Base-by-base conservation (phyloP, 2,888 invertebrate genomes). In the Apoda limacodes region DNA sequence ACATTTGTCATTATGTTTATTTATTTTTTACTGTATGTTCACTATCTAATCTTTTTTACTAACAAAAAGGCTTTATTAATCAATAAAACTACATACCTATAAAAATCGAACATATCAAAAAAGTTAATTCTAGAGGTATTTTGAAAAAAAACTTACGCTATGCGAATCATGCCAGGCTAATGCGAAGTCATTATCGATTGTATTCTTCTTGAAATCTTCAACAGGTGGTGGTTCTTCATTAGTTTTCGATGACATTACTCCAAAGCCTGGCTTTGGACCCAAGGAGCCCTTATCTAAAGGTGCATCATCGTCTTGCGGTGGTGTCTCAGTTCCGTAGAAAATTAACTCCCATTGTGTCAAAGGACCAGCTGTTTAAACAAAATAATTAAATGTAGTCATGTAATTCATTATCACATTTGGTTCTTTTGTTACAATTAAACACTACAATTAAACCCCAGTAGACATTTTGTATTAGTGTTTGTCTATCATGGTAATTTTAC, bases 311-410 rank as follows among this genome's bases (percentile, higher is more conserved):
- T 83, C 83, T 52, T 86, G 85, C 5, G 85, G 75, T 1, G 86
- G 85, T 2, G 71, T 69, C 42, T 85, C 87, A 2, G 93, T 93
- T 22, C 93, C 93, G 66, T 92, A 90, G 61, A 93, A 86, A 53
- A 90, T 88, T 53, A 93, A 67, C 63, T 90, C 88, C 93, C 93
- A 93, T 48, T 90, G 88, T 28, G 86, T 84, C 34, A 93, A 72
- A 2, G 78, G 76, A 21, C 76, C 78, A 52, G 86, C 85, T 52
- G 35, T 3, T 35, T 49, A 42, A 50, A 59, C 59, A 64, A 33
- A 13, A 20, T 11, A 29, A n/a, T n/a, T n/a, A n/a, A n/a, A n/a
- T n/a, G n/a, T n/a, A n/a, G n/a, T n/a, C n/a, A n/a, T n/a, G n/a
- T n/a, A n/a, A n/a, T n/a, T n/a, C n/a, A n/a, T n/a, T n/a, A n/a